A percentile compares a stretch with the other conserved stretches of the same genome.
Evolutionary conservation across 2,888 invertebrate genomes (phyloP).

Genomic region (Metacarcinus magister): DNA sequence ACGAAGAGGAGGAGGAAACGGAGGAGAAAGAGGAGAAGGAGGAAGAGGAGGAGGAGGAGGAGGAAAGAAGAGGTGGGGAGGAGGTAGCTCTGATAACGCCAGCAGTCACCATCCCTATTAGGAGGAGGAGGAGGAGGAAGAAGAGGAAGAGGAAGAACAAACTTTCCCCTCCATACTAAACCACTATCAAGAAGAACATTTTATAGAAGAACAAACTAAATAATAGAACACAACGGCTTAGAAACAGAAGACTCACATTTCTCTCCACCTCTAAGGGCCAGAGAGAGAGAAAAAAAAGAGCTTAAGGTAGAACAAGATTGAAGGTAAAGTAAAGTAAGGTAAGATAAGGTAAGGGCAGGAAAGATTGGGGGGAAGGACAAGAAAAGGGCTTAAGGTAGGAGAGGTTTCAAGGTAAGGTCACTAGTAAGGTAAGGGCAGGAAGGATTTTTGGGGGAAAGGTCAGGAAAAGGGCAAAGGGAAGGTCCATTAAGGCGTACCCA

Average conservation of each 20-base stretch:
- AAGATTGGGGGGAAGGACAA: neutral
- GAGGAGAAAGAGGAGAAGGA: neutral
- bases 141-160: neutral
- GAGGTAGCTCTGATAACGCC: neutral
- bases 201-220: neutral
- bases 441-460: no score
- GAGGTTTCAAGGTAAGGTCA: no score
- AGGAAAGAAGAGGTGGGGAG: neutral
- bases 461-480: neutral
- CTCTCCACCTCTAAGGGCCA: no score
- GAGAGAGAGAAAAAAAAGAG: neutral
- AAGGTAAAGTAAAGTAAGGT: neutral
- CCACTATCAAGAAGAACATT: neutral
- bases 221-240: neutral
- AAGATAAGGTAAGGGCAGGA: neutral
- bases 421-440: no score
- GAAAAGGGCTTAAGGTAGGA: no score
- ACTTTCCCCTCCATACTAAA: neutral
- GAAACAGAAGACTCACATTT: neutral
- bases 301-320: neutral
- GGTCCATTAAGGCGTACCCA: neutral
- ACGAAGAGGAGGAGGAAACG: neutral
- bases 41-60: neutral
- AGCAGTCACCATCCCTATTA: neutral
- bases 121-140: neutral